These are phyloP conservation scores for Caenorhabditis briggsae DNA, from an alignment of 1,140 invertebrate species.

Conservation along the genomic window DNA sequence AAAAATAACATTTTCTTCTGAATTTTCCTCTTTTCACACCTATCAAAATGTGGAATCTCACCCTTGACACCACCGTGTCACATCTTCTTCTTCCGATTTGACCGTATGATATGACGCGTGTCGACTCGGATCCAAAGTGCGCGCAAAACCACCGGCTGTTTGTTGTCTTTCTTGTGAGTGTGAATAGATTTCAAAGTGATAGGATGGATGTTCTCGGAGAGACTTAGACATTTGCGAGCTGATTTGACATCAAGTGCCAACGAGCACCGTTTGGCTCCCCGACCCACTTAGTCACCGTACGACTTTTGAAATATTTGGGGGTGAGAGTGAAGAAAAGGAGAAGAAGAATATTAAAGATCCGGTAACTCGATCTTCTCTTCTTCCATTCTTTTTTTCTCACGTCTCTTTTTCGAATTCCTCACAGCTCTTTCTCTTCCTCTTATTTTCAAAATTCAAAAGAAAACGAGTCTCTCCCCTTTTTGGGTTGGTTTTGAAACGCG, in stretches of 20 bases:
- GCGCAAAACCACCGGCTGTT: constrained; percentile 34
- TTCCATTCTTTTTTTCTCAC: constrained; percentile 13
- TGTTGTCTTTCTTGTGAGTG: constrained; percentile 20
- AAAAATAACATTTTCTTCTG: neutral
- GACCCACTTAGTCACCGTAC: neutral
- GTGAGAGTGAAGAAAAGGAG: neutral
- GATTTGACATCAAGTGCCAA: constrained; percentile 56
- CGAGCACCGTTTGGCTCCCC: constrained; percentile 21
- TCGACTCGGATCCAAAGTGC: constrained; percentile 43
- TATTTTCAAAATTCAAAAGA: constrained; percentile 46
- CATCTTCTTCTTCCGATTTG: constrained; percentile 26
- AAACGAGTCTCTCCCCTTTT: constrained; percentile 13
- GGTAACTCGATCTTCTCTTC: constrained; percentile 44
- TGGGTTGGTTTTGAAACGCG: constrained; percentile 29
- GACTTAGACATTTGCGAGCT: constrained; percentile 50
- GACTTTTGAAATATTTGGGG: constrained; percentile 16
- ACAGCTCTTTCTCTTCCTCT: neutral
- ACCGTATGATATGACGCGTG: constrained; percentile 50
- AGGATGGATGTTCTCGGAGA: constrained; percentile 29
- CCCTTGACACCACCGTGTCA: neutral
- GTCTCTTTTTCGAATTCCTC: constrained; percentile 32
- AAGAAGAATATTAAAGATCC: constrained; percentile 44
- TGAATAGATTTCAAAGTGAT: constrained; percentile 21
- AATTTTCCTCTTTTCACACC: neutral
- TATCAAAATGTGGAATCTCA: constrained; percentile 13